These are phyloP conservation scores for Sternotherus odoratus DNA, from an alignment of 2,797 vertebrate genomes.

Conservation along the genomic window DNA sequence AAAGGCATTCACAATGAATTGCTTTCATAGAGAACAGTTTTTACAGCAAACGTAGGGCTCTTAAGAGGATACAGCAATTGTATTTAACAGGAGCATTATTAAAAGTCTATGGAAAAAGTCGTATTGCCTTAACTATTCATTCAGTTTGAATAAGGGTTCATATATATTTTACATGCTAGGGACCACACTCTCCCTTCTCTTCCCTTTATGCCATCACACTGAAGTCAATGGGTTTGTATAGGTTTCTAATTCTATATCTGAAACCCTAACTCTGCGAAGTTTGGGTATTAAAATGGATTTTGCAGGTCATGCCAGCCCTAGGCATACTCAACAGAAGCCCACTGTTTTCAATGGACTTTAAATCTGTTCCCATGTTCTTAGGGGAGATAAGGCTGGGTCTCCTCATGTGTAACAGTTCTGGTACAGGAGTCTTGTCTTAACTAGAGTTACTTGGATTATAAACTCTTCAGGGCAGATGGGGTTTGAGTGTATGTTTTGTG, in stretches of 20 bases:
- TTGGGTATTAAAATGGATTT: not conserved
- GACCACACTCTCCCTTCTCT: not conserved
- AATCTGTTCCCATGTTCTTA: not conserved
- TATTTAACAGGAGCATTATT: fast-evolving
- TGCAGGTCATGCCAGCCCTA: not conserved
- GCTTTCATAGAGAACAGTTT: not conserved
- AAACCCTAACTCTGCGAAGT: not conserved
- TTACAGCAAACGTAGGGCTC: not conserved
- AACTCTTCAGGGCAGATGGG: fast-evolving
- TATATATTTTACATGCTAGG: not conserved
- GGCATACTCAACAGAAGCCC: not conserved
- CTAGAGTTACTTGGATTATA: not conserved
- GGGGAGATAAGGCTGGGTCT: not conserved
- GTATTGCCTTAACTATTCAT: not conserved
- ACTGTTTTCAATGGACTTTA: not conserved
- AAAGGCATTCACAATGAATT: not conserved
- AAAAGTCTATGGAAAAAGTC: fast-evolving
- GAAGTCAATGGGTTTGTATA: not conserved
- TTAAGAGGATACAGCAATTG: not conserved
- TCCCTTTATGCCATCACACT: fast-evolving
- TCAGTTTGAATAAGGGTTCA: not conserved
- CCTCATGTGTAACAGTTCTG: not conserved
- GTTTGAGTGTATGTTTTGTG: not conserved
- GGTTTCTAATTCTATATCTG: not conserved
- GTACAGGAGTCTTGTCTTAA: not conserved